Base-by-base conservation (phyloP, 1,140 invertebrate species). In the Eulimnadia texana region DNA sequence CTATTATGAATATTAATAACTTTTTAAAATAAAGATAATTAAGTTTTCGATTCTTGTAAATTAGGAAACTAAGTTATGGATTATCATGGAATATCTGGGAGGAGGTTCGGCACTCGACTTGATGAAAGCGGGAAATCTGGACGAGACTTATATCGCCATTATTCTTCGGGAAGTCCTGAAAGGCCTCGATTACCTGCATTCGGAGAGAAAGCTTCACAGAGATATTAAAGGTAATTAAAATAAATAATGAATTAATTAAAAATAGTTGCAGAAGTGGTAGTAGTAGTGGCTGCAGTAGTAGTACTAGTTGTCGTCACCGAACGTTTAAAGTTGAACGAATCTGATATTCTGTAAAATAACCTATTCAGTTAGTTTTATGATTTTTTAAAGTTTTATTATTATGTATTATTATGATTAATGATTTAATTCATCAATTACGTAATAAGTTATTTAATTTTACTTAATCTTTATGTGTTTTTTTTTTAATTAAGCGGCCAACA, bases 31-130 rank as follows among this genome's bases (percentile, higher is more conserved):
- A 58, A 28, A 58, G 47, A 6, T 27, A 33, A 16, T 19, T 25
- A 29, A 55, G 25, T 19, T 33, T 58, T 16, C 53, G 58, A 56
- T 28, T 62, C 33, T 25, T 74, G 71, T 67, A 79, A 79, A 81
- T 9, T 74, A 95, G 91, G 95, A 93, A 67, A 97, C 95, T 64
- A 99, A 99, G 77, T 76, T 99, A 82, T 99, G 97, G 97, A 99
- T 99, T 71, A 98, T 99, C 68, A 99, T 99, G 97, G 97, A 99
- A 76, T 99, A 99, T 76, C 79, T 99, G 71, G 96, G 97, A 59
- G 83, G 82, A 58, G 97, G 97, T 54, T 99, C 96, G 22, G 96
- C 95, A 52, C 76, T 99, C 72, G 97, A 99, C 79, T 79, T 99
- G 65, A 99, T 99, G 91, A 99, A 98, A 76, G 93, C 94, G 47